phyloP scores from a whole-genome alignment of 2,888 invertebrate species.

The Netelia inedita region DNA sequence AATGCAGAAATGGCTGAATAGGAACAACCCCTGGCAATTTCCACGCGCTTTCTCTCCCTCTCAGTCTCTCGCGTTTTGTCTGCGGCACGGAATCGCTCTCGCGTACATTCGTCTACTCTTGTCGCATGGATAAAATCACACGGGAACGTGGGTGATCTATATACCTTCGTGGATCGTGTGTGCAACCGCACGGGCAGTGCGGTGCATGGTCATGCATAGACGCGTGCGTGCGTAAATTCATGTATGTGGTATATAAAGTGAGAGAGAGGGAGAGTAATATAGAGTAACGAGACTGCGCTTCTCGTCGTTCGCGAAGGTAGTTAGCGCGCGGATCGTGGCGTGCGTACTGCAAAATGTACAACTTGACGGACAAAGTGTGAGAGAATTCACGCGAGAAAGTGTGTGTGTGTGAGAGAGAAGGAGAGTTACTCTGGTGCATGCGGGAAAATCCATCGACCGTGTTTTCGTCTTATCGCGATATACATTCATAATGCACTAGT shows the following conservation, averaged over 20 bases:
- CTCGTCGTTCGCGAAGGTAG: neutral
- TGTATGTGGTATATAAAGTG: neutral
- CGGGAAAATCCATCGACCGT: no score
- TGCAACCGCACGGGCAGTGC: no score
- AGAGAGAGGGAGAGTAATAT: neutral
- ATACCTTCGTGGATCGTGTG: neutral
- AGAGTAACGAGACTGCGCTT: neutral
- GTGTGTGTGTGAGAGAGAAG: no score
- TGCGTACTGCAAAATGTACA: conserved; percentile 7
- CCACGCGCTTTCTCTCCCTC: conserved; percentile 3
- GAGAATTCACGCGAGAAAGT: no score
- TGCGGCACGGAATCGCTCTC: conserved; percentile 14
- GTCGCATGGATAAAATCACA: neutral
- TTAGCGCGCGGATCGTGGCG: neutral
- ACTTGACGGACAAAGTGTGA: neutral
- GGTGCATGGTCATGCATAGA: neutral
- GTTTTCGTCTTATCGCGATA: no score
- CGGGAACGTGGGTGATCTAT: neutral
- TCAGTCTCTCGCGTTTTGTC: conserved; percentile 22
- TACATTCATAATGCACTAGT: no score
- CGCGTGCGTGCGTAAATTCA: conserved; percentile 2
- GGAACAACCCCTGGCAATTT: neutral
- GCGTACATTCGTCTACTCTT: conserved; percentile 4
- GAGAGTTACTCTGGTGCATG: no score
- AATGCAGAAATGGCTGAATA: neutral